Conservation (phyloP, 2,113 vertebrate species). For the Catharus bicknelli region DNA sequence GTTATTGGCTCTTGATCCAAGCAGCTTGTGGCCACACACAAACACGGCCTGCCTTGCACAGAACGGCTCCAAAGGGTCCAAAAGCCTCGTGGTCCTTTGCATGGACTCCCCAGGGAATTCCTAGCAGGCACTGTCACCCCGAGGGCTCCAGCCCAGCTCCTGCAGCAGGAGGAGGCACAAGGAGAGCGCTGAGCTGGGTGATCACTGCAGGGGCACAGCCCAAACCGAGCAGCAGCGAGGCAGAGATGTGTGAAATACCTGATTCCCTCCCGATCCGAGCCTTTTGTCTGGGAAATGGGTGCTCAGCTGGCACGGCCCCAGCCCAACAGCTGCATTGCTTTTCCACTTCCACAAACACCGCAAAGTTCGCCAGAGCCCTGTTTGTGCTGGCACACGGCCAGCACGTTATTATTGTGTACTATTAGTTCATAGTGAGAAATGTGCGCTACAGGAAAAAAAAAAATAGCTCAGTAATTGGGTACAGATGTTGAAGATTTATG, state of each 20-base stretch:
- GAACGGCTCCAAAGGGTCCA: neutral
- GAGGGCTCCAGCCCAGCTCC: neutral
- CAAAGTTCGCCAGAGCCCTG: slow-evolving; percentile 65
- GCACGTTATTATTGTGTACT: slow-evolving; percentile 69
- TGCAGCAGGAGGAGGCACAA: neutral
- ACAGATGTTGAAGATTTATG: slow-evolving; percentile 69
- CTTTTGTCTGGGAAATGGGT: slow-evolving; percentile 54
- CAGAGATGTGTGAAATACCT: neutral
- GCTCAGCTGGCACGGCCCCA: slow-evolving; percentile 26
- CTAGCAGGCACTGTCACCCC: neutral
- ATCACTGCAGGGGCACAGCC: neutral
- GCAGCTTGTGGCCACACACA: neutral
- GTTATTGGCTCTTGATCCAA: neutral
- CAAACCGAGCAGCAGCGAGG: neutral
- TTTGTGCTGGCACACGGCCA: slow-evolving; percentile 67
- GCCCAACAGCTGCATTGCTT: slow-evolving; percentile 71
- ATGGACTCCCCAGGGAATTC: neutral
- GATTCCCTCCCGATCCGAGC: slow-evolving; percentile 8
- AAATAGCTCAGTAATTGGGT: slow-evolving; percentile 47
- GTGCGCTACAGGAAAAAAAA: slow-evolving; percentile 15
- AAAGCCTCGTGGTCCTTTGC: neutral
- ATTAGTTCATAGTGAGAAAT: slow-evolving; percentile 73
- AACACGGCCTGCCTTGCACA: neutral
- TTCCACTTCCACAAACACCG: slow-evolving; percentile 68
- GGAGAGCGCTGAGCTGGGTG: neutral